Evolutionary conservation across 1,140 invertebrate species (phyloP).

Genomic region (Sminthurides bifidus): DNA sequence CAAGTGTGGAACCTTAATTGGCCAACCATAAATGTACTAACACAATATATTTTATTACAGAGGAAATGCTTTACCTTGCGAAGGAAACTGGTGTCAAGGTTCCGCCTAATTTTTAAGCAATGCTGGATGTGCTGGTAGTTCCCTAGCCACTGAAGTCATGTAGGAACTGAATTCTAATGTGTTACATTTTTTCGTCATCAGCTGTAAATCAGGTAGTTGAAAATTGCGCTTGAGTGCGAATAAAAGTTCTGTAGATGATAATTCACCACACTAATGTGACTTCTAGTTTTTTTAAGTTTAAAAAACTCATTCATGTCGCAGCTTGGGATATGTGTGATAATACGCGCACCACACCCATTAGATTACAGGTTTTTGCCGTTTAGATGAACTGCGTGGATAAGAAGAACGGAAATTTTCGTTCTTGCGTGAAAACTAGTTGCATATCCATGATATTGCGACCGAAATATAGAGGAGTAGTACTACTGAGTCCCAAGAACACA

Average conservation of each 20-base stretch:
- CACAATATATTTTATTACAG: slow-evolving; percentile 29
- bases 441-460: not conserved
- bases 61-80: slow-evolving; percentile 35
- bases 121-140: not conserved
- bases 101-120: slow-evolving; percentile 34
- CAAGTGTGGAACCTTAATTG: not conserved
- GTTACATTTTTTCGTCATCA: not conserved
- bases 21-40: not conserved
- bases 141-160: not conserved
- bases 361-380: no score
- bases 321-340: no score
- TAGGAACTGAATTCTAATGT: not conserved
- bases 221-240: not conserved
- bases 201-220: not conserved
- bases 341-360: no score
- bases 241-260: slow-evolving; percentile 3
- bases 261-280: not conserved
- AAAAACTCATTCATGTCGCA: no score
- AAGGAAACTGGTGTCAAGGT: slow-evolving; percentile 35
- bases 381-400: no score
- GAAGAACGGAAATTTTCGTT: no score
- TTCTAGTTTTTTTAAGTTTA: not conserved
- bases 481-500: no score
- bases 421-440: no score
- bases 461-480: not conserved